A percentile compares a stretch with the other conserved stretches of the same genome.
Evolutionary conservation across 2,888 invertebrate genomes (phyloP).

Genomic region (Toxonevra muliebris): DNA sequence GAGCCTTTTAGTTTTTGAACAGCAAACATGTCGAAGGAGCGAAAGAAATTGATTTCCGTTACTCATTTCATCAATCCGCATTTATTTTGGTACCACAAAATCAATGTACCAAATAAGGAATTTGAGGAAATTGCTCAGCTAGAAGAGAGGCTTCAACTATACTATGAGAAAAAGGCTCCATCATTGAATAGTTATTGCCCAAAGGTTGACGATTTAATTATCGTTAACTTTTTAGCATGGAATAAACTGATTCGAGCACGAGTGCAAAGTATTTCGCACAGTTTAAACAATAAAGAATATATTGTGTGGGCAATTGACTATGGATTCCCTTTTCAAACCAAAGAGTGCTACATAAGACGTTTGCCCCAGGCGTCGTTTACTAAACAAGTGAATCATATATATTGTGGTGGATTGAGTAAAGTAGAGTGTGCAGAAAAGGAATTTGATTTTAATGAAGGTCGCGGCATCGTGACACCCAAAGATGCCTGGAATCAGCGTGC

Average conservation of each 20-base stretch:
- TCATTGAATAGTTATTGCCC: constrained; percentile 35
- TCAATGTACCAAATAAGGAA: constrained; percentile 39
- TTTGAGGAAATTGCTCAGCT: constrained; percentile 37
- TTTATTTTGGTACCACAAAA: constrained; percentile 49
- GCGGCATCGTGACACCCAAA: constrained; percentile 37
- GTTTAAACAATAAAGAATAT: constrained; percentile 37
- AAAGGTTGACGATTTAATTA: constrained; percentile 42
- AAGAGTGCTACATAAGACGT: constrained; percentile 38
- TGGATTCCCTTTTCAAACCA: constrained; percentile 49
- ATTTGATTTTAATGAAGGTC: constrained; percentile 46
- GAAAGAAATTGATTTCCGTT: constrained; percentile 42
- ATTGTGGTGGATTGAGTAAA: constrained; percentile 41
- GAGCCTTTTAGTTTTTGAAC: too few species aligned
- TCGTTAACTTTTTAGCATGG: constrained; percentile 45
- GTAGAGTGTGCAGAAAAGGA: constrained; percentile 46
- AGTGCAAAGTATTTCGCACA: constrained; percentile 39
- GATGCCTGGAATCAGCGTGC: constrained; percentile 44
- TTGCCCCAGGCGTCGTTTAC: constrained; percentile 34
- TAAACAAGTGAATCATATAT: constrained; percentile 35
- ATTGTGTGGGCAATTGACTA: constrained; percentile 50
- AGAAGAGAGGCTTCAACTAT: constrained; percentile 39
- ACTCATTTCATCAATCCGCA: constrained; percentile 51
- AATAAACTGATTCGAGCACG: constrained; percentile 48
- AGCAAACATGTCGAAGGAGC: constrained; percentile 29
- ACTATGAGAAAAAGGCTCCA: constrained; percentile 41